Percentiles rank a stretch among this genome's conserved stretches.
These are phyloP conservation scores for Delichon dasypus DNA, from an alignment of 2,797 vertebrate species.

Conservation along the genomic window DNA sequence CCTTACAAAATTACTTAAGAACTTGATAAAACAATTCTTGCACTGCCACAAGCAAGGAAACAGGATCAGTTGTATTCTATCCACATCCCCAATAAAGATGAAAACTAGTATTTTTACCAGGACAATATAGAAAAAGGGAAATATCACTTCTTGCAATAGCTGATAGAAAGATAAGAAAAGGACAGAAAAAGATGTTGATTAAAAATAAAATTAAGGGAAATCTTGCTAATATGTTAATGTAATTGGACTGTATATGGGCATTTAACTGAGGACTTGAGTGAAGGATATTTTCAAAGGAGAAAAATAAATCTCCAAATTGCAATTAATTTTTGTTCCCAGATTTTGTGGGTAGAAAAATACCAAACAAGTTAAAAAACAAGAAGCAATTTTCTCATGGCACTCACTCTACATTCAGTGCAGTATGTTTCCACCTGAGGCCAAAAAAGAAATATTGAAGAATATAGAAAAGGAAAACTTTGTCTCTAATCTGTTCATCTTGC, in stretches of 20 bases:
- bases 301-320: neutral
- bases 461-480: neutral
- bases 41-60: neutral
- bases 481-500: neutral
- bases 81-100: neutral
- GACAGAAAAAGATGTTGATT: neutral
- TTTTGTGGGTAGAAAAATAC: neutral
- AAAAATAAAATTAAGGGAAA: neutral
- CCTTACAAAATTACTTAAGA: too few species aligned
- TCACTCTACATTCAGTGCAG: neutral
- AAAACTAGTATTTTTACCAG: neutral
- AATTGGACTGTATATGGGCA: neutral
- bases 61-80: neutral
- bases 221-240: neutral
- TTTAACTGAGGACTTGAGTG: neutral
- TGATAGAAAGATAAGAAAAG: neutral
- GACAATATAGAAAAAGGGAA: neutral
- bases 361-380: neutral
- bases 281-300: neutral
- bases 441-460: neutral
- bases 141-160: neutral
- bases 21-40: too few species aligned
- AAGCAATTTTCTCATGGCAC: neutral
- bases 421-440: neutral
- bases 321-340: neutral